phyloP scores from a whole-genome alignment of 2,113 vertebrate genomes.

The Cyrtonyx montezumae region DNA sequence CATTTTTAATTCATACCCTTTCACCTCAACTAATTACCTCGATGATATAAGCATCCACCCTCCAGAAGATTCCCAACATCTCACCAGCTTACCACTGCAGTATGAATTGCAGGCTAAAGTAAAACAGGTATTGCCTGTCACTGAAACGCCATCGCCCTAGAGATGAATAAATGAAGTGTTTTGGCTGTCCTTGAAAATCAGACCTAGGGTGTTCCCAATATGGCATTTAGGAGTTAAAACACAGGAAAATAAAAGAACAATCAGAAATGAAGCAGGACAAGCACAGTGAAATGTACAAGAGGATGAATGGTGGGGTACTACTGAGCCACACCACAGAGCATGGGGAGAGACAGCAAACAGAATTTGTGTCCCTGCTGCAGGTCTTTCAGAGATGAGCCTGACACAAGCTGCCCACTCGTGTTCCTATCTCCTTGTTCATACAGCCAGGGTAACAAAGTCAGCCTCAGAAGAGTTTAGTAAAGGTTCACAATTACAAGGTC shows the following conservation, averaged over 20 bases:
- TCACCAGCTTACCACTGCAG: neutral
- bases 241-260: neutral
- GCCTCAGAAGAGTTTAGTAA: neutral
- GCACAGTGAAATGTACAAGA: rapidly evolving
- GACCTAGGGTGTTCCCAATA: neutral
- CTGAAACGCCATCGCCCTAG: neutral
- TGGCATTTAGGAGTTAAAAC: neutral
- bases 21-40: neutral
- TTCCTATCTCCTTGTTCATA: neutral
- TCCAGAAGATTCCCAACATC: neutral
- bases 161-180: neutral
- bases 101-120: neutral
- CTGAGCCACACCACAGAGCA: neutral
- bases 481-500: neutral
- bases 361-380: rapidly evolving
- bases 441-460: neutral
- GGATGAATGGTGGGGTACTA: neutral
- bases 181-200: neutral
- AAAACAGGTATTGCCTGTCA: neutral
- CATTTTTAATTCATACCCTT: neutral
- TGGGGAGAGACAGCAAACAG: neutral
- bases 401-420: neutral
- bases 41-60: neutral
- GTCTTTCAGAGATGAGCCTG: neutral
- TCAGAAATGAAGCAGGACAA: neutral